Evolutionary conservation across 2,113 vertebrate species (phyloP), one percentile per base, ranked within the genome.

Genomic region (Hirundichthys speculiger): DNA sequence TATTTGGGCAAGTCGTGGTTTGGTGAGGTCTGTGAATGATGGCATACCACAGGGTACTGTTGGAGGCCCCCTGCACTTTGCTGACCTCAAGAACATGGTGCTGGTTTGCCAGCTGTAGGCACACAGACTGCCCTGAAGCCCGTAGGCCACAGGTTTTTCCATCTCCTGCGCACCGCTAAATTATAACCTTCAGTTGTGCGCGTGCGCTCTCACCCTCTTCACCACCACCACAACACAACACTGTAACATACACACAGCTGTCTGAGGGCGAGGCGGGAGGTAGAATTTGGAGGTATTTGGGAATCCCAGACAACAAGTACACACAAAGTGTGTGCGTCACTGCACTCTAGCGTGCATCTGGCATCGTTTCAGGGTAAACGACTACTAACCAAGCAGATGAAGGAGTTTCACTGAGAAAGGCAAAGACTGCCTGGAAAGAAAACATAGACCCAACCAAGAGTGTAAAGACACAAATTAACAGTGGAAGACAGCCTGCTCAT

Each of bases 1-100:
- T 64, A 60, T 74, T 58, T 68, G 47, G 51, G 40, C 40, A 47
- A 45, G 70, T 53, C 46, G 70, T 54, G 42, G 85, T 81, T 77
- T 71, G 48, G 73, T 77, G 69, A 80, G 79, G 67, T 71, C 57
- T 71, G 21, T 5, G 58, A 81, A 49, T 77, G 82, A 80, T 42
- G 61, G 74, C 80, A 80, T 73, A 79, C 86, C 81, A 48, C 77
- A 84, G 69, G 83, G 79, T 50, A 67, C 68, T 39, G 50, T 52
- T 71, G 27, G 46, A 50, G 63, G 75, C 62, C 78, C 68, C 83
- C 81, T 90, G 71, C 86, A 90, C 85, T 90, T 90, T 88, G 45
- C 69, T n/a, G 71, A 84, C 82, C 86, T 85, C 80, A 84, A 77
- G 75, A 89, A 83, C 82, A 90, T 30, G 72, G 78, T 54, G 70